Evolutionary conservation across 2,888 invertebrate species (phyloP).

Genomic region (Orthonychiurus folsomi): DNA sequence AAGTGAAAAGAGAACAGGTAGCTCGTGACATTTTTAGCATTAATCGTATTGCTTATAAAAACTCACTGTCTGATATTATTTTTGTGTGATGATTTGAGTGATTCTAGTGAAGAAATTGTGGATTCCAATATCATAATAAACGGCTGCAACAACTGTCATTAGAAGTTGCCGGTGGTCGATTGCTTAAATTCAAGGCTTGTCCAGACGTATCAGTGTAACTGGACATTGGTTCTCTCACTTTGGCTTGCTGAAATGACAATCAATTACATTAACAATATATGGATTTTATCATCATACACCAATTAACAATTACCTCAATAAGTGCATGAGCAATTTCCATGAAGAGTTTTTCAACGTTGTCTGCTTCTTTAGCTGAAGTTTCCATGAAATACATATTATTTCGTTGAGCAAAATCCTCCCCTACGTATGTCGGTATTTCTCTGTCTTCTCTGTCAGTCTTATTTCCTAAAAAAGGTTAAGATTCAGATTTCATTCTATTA

Average conservation of each 20-base stretch:
- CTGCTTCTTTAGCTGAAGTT: conserved; percentile 95
- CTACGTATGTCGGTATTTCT: conserved; percentile 89
- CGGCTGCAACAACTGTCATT: conserved; percentile 37
- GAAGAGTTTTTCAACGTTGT: conserved; percentile 92
- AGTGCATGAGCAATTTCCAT: conserved; percentile 91
- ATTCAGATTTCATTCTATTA: too few relatives aligned
- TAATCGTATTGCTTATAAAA: neutral
- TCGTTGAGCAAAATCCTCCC: conserved; percentile 88
- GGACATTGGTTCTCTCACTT: conserved; percentile 33
- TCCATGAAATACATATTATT: conserved; percentile 97
- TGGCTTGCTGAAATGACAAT: conserved; percentile 35
- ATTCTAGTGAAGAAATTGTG: too few relatives aligned
- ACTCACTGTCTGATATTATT: neutral
- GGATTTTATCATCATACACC: neutral
- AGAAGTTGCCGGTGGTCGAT: conserved; percentile 30
- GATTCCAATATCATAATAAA: conserved; percentile 35
- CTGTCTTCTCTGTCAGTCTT: conserved; percentile 94
- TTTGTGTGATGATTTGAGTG: neutral
- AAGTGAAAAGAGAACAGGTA: neutral
- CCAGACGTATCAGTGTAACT: conserved; percentile 31
- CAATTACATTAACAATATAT: conserved; percentile 8
- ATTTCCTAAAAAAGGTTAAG: conserved; percentile 57
- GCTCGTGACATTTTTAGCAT: neutral
- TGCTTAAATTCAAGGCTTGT: conserved; percentile 33
- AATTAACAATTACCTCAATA: conserved; percentile 58